A percentile compares a stretch with the other conserved stretches of the same genome.
Evolutionary conservation across 2,797 vertebrate species (phyloP).

Genomic region (Heliangelus exortis): DNA sequence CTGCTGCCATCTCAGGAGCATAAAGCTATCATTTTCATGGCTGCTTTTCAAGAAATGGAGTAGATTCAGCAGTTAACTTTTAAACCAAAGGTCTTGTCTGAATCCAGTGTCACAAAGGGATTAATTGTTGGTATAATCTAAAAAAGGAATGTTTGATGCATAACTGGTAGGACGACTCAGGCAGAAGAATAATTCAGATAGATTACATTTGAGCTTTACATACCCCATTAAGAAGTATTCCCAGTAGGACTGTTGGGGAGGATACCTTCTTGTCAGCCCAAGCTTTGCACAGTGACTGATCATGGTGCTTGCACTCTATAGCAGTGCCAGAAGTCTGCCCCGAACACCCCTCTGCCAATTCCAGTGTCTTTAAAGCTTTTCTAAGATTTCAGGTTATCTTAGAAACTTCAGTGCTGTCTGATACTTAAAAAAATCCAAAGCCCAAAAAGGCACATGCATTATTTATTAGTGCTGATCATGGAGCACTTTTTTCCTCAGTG

Average conservation of each 20-base stretch:
- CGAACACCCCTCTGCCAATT: background rate
- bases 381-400: background rate
- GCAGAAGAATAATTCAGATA: background rate
- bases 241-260: background rate
- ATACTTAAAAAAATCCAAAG: background rate
- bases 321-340: background rate
- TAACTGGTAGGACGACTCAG: background rate
- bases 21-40: background rate
- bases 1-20: background rate
- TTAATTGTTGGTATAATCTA: background rate
- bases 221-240: background rate
- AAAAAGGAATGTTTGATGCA: background rate
- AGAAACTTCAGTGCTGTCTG: background rate
- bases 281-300: background rate
- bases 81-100: background rate
- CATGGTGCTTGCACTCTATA: background rate
- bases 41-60: background rate
- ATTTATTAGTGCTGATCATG: background rate
- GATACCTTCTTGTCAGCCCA: background rate
- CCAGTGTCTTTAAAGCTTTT: background rate
- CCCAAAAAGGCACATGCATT: fast-evolving
- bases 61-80: background rate
- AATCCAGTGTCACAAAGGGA: background rate
- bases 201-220: background rate
- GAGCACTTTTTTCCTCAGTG: background rate